phyloP scores from a whole-genome alignment of 1,140 invertebrate genomes.

The Rhopalosiphum maidis region DNA sequence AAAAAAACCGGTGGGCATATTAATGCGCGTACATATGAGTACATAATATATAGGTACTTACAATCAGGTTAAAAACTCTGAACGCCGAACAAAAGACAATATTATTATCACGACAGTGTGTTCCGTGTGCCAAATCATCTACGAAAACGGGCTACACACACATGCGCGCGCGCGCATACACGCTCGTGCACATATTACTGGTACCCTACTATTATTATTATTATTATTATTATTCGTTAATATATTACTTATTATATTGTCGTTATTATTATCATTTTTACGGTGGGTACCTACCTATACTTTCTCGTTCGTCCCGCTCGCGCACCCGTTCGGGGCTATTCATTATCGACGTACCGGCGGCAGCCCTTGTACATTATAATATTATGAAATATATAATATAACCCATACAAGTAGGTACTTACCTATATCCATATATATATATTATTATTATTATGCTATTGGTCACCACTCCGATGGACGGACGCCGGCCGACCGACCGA shows the following conservation, averaged over 20 bases:
- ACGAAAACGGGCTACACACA: background rate
- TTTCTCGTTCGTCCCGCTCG: background rate
- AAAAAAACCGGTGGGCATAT: background rate
- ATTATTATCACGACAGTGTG: background rate
- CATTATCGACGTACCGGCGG: background rate
- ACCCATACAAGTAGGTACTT: too few species aligned
- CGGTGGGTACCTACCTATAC: background rate
- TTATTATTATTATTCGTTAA: background rate
- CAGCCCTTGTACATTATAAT: background rate
- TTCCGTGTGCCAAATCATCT: background rate
- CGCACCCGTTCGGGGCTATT: background rate
- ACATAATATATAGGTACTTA: background rate
- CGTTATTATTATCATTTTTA: conserved; percentile 1
- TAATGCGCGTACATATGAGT: background rate
- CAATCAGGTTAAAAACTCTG: background rate
- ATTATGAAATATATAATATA: background rate
- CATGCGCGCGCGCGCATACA: background rate
- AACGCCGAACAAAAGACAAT: background rate
- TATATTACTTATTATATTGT: background rate
- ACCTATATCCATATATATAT: too few species aligned
- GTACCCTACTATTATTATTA: background rate
- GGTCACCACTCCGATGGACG: background rate
- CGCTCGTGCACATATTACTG: background rate
- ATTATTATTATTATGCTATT: background rate
- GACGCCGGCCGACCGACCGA: background rate